Evolutionary conservation across 1,140 invertebrate genomes (phyloP), one percentile per base, ranked within the genome.

Genomic region (Drosophila pandora): DNA sequence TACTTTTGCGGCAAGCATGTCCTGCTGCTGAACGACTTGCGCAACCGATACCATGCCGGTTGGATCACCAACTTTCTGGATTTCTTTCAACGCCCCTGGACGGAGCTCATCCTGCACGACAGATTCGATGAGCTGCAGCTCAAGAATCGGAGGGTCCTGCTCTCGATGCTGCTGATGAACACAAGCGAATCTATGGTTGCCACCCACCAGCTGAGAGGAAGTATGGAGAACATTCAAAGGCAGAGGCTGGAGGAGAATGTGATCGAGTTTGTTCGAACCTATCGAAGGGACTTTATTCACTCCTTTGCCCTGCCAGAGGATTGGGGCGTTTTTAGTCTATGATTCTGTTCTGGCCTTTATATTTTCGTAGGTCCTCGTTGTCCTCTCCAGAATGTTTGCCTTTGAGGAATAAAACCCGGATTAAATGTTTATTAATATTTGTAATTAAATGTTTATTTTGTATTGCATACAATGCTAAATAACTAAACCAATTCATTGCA

Each of bases 41-140:
- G 22, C 0, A 47, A 9, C n/a, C 78, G 75, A 3, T 88, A n/a
- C 13, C 54, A 63, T 2, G 0, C 21, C 1, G 75, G 75, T 13
- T 59, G 64, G 32, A 79, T 87, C 1, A 13, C 17, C 0, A 68
- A 68, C 25, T 87, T 87, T 3, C n/a, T 82, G 1, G 9, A 12
- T 0, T 87, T 54, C 17, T 88, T 87, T 7, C 21, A 82, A 34
- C 28, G 62, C 2, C 83, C 82, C 3, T 87, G 82, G 82, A 87
- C 82, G 0, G 82, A 87, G 28, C 67, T 68, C 3, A 21, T 87
- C 2, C 79, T 87, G 82, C 82, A 87, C 32, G 83, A 87, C 30
- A 50, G 70, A 2, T 87, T 88, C 25, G 52, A 49, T 1, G 83
- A 87, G 5, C 13, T 87, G 23, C 82, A 83, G 8, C 2, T 30